These are phyloP conservation scores for Sprattus sprattus DNA, from an alignment of 2,113 vertebrate species.

Conservation along the genomic window DNA sequence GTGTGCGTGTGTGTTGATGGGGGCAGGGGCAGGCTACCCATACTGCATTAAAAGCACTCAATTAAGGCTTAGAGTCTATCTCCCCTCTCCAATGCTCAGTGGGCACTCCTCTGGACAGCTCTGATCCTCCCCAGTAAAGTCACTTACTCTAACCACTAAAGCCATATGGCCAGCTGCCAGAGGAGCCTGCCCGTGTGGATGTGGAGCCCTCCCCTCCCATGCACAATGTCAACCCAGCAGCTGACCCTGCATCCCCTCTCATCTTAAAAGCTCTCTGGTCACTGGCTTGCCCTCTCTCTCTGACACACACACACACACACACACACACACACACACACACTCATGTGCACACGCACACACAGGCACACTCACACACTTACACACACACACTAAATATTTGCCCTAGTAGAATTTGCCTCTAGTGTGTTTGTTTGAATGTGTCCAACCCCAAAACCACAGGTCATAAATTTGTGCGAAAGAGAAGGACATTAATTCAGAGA, in stretches of 20 bases:
- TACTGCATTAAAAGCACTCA: conserved; percentile 65
- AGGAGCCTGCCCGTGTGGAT: conserved; percentile 45
- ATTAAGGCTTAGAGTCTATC: conserved; percentile 68
- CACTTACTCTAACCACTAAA: conserved; percentile 57
- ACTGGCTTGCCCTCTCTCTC: conserved; percentile 12
- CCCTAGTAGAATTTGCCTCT: background rate
- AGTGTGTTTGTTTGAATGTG: background rate
- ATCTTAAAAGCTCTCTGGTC: conserved; percentile 59
- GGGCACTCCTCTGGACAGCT: conserved; percentile 41
- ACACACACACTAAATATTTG: background rate
- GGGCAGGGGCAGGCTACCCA: conserved; percentile 35
- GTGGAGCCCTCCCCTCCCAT: background rate
- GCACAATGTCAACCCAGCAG: background rate
- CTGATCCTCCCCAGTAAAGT: conserved; percentile 62
- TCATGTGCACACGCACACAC: no score
- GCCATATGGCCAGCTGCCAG: conserved; percentile 64
- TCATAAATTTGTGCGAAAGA: background rate
- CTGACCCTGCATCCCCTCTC: conserved; percentile 49
- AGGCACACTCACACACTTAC: background rate
- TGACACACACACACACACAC: background rate
- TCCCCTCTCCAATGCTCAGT: conserved; percentile 60
- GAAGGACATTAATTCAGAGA: background rate
- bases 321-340: background rate
- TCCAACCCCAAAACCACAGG: background rate
- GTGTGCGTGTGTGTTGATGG: background rate